These are phyloP conservation scores for Porites cylindrica DNA, from an alignment of 92 coral and sea anemone species.

Conservation along the genomic window DNA sequence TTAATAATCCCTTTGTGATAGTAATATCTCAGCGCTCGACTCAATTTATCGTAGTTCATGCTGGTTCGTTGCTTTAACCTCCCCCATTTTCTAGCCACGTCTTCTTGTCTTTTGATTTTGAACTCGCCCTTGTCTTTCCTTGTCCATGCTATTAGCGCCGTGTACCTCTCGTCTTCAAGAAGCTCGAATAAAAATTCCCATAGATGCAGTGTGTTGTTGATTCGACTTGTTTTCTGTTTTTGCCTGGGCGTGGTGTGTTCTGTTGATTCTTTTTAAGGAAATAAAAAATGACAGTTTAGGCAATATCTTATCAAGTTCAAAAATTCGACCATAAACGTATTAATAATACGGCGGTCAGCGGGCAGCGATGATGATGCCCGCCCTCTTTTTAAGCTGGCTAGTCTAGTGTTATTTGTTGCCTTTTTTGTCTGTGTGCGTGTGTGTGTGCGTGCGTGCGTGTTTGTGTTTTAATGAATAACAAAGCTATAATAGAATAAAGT, in stretches of 20 bases:
- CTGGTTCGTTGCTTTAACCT: conserved; percentile 84
- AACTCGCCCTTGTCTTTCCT: conserved; percentile 84
- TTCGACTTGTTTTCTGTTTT: conserved; percentile 53
- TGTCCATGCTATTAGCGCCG: conserved; percentile 90
- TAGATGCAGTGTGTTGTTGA: conserved; percentile 90
- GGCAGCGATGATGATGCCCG: too few species aligned
- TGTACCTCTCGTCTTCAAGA: conserved; percentile 79
- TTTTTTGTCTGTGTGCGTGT: too few species aligned
- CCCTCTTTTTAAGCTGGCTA: too few species aligned
- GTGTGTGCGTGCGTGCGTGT: too few species aligned
- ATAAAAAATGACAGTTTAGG: neutral
- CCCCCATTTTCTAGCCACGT: conserved; percentile 94
- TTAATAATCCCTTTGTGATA: conserved; percentile 89
- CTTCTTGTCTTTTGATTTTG: conserved; percentile 88
- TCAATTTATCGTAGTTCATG: conserved; percentile 94
- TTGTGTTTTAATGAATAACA: too few species aligned
- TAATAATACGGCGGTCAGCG: too few species aligned
- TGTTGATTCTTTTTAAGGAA: neutral
- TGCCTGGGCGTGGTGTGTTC: conserved; percentile 11
- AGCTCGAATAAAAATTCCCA: conserved; percentile 96
- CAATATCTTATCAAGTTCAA: too few species aligned
- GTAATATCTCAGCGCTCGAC: conserved; percentile 92
- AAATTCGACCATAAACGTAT: too few species aligned
- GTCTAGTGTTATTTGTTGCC: too few species aligned
- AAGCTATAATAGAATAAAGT: too few species aligned